Evolutionary conservation across 64 coral and sea anemone genomes (phyloP).

Genomic region (Stylophora pistillata): DNA sequence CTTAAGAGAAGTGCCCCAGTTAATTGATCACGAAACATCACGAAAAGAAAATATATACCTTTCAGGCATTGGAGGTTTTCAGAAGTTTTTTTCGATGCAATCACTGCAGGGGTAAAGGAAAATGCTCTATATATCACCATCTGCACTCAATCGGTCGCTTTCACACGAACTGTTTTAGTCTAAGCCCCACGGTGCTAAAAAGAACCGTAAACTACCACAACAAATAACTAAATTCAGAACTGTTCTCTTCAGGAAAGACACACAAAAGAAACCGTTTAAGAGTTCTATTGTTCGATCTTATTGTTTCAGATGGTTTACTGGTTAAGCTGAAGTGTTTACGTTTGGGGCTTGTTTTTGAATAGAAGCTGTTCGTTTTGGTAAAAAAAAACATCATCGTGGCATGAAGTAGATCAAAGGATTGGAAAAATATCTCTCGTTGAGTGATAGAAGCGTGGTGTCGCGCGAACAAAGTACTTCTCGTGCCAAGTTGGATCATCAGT

Average conservation of each 20-base stretch:
- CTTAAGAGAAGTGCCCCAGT: background rate
- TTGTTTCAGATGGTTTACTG: conserved; percentile 20
- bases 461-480: background rate
- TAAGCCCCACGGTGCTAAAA: background rate
- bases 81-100: background rate
- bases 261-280: background rate
- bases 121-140: background rate
- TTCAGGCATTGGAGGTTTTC: background rate
- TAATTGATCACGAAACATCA: conserved; percentile 2
- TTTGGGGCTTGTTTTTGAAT: conserved; percentile 7
- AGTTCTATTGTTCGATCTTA: background rate
- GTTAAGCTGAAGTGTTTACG: conserved; percentile 5
- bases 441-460: background rate
- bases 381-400: background rate
- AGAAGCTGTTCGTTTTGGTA: background rate
- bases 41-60: conserved; percentile 9
- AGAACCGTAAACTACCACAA: background rate
- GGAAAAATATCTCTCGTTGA: conserved; percentile 12
- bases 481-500: no score
- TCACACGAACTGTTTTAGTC: background rate
- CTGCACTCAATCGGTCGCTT: background rate
- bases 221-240: background rate
- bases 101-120: conserved; percentile 5
- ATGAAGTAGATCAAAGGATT: conserved; percentile 8
- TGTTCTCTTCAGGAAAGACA: background rate